Conservation (phyloP, 1,140 invertebrate genomes). For the Papilio xuthus region DNA sequence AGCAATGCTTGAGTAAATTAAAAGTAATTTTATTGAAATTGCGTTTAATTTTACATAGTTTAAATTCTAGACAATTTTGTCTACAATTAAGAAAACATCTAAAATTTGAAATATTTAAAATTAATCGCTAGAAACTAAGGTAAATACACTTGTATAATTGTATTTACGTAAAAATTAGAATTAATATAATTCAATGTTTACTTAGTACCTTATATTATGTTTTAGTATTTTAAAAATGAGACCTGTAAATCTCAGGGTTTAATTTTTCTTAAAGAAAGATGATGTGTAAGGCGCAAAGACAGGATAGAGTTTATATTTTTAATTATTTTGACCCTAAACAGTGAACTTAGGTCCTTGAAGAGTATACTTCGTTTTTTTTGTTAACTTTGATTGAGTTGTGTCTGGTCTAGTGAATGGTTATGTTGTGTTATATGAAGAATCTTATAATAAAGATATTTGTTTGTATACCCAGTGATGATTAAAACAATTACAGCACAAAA, state of each 20-base stretch:
- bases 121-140: background rate
- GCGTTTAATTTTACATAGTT: conserved; percentile 4
- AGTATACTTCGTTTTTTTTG: background rate
- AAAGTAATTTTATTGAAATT: conserved; percentile 2
- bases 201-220: background rate
- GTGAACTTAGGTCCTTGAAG: background rate
- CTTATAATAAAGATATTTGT: background rate
- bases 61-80: background rate
- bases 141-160: background rate
- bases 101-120: background rate
- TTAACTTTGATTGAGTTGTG: background rate
- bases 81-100: background rate
- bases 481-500: conserved; percentile 16
- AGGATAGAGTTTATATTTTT: background rate
- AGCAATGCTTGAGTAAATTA: background rate
- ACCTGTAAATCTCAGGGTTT: background rate
- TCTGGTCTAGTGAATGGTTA: background rate
- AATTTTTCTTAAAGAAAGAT: background rate
- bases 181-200: background rate
- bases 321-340: background rate
- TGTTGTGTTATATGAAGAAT: background rate
- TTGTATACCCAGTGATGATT: background rate
- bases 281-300: background rate
- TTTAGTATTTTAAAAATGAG: background rate
- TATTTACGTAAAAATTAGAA: background rate